phyloP scores from a whole-genome alignment of 53 echinoderm and acorn worm genomes.

The Mesocentrotus franciscanus region DNA sequence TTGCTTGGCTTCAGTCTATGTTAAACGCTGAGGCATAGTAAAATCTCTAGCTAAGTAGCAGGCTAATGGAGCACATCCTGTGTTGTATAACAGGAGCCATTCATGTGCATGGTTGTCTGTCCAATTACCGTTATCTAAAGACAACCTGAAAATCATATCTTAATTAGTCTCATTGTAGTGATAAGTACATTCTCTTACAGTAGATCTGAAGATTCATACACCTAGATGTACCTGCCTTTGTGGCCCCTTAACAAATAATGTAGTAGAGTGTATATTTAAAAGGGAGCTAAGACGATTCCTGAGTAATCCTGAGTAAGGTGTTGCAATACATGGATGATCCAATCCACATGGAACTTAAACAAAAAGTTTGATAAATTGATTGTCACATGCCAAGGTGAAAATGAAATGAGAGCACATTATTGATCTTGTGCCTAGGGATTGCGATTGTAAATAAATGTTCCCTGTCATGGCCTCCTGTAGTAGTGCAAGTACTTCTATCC shows the following conservation, averaged over 20 bases:
- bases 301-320: not conserved
- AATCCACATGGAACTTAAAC: not conserved
- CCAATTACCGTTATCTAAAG: not conserved
- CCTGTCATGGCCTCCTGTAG: slow-evolving; percentile 8
- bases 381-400: not conserved
- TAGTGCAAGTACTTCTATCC: not conserved
- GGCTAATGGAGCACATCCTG: slow-evolving; percentile 46
- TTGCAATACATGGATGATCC: not conserved
- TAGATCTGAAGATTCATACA: not conserved
- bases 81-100: slow-evolving; percentile 16
- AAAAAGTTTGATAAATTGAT: not conserved
- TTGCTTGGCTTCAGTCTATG: slow-evolving; percentile 25
- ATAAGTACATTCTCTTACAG: not conserved
- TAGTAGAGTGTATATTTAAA: not conserved
- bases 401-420: not conserved
- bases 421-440: not conserved
- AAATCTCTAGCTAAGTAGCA: not conserved
- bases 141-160: not conserved
- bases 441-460: not conserved
- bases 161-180: not conserved
- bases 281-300: not conserved
- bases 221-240: not conserved
- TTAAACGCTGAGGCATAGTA: slow-evolving; percentile 13
- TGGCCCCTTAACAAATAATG: not conserved
- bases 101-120: not conserved